These are phyloP conservation scores for Cavia aperea DNA, from an alignment of 2,113 vertebrate species.

Conservation along the genomic window DNA sequence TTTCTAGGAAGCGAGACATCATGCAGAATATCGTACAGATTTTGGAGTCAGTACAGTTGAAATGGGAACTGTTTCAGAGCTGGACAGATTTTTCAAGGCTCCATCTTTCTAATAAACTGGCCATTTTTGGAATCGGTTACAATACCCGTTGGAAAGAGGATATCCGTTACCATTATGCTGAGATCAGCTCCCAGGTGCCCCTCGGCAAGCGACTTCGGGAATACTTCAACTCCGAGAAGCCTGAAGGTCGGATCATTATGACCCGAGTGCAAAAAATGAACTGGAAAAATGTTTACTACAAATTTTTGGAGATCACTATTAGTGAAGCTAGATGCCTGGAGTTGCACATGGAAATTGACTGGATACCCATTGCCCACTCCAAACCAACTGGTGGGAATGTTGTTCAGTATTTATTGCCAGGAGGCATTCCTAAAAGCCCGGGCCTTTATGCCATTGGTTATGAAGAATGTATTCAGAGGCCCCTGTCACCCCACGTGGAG, in stretches of 20 bases:
- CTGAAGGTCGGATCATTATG: slow-evolving; percentile 92
- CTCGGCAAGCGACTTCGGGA: slow-evolving; percentile 94
- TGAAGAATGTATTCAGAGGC: slow-evolving; percentile 78
- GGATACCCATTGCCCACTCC: slow-evolving; percentile 91
- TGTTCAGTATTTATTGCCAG: slow-evolving; percentile 92
- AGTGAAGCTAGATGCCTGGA: slow-evolving; percentile 95
- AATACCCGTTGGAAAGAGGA: slow-evolving; percentile 98
- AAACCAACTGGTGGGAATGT: slow-evolving; percentile 82
- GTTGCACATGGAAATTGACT: slow-evolving; percentile 97
- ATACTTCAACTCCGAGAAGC: slow-evolving; percentile 97
- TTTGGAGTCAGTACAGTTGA: slow-evolving; percentile 93
- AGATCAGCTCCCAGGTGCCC: slow-evolving; percentile 97
- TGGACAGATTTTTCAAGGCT: slow-evolving; percentile 97
- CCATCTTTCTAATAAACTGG: slow-evolving; percentile 97
- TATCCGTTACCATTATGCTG: slow-evolving; percentile 94
- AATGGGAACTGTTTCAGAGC: slow-evolving; percentile 98
- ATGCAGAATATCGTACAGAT: slow-evolving; percentile 96
- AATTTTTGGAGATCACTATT: slow-evolving; percentile 97
- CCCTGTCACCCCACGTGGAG: slow-evolving; percentile 64
- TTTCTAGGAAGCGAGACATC: slow-evolving; percentile 82
- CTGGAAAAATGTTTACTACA: slow-evolving; percentile 99
- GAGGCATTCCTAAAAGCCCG: slow-evolving; percentile 91
- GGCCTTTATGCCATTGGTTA: slow-evolving; percentile 95
- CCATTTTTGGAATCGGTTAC: slow-evolving; percentile 96
- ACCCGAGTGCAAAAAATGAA: slow-evolving; percentile 99